phyloP scores from a whole-genome alignment of 2,797 vertebrate genomes.

The Echiichthys vipera region DNA sequence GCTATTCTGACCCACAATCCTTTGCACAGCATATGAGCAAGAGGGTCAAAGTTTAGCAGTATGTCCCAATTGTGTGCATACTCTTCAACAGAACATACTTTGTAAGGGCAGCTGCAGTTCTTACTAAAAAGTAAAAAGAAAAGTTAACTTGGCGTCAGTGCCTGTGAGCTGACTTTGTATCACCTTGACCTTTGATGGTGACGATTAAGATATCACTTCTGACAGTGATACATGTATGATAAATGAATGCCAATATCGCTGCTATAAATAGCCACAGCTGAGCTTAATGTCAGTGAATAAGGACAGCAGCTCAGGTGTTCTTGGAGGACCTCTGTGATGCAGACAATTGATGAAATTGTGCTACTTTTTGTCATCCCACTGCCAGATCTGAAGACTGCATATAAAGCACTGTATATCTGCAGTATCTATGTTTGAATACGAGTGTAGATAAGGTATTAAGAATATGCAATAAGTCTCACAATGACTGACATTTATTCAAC shows the following conservation, averaged over 20 bases:
- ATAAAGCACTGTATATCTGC: neutral
- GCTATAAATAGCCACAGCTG: conserved; percentile 24
- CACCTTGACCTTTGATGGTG: conserved; percentile 3
- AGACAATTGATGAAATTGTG: neutral
- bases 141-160: too few relatives aligned
- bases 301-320: neutral
- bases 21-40: too few relatives aligned
- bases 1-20: too few relatives aligned
- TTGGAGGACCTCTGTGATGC: conserved; percentile 8
- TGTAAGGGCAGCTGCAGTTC: too few relatives aligned
- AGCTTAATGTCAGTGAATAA: conserved; percentile 3
- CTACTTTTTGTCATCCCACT: neutral
- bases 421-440: neutral
- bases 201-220: neutral
- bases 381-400: neutral
- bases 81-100: too few relatives aligned
- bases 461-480: neutral
- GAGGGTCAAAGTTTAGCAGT: too few relatives aligned
- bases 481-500: neutral
- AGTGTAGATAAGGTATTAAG: neutral
- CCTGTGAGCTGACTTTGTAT: conserved; percentile 5
- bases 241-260: neutral
- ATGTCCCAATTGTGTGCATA: too few relatives aligned
- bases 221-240: neutral
- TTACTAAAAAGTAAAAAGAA: too few relatives aligned